phyloP scores from a whole-genome alignment of 1,140 invertebrate species.

The Hydropsyche tenuis region DNA sequence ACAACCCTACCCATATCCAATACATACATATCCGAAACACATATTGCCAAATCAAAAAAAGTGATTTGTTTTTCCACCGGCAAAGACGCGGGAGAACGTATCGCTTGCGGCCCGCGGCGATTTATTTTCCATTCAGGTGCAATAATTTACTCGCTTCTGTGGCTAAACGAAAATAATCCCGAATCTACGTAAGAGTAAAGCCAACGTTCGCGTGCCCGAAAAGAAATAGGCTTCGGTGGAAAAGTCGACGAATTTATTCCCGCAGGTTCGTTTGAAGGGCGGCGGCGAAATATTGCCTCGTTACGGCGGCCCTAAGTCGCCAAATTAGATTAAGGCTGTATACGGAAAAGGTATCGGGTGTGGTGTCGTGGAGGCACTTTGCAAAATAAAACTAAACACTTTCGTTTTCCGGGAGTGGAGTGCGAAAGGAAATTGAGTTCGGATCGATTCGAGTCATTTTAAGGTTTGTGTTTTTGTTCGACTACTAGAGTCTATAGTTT shows the following conservation, averaged over 20 bases:
- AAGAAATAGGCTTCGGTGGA: too few species aligned
- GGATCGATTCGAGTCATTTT: too few species aligned
- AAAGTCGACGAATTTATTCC: slow-evolving; percentile 4
- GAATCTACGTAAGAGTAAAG: background rate
- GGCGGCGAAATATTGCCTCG: slow-evolving; percentile 14
- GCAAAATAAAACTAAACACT: too few species aligned
- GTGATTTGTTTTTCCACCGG: slow-evolving; percentile 29
- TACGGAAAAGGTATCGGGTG: too few species aligned
- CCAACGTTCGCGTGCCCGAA: too few species aligned
- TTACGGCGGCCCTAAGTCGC: slow-evolving; percentile 4
- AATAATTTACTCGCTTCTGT: slow-evolving; percentile 3
- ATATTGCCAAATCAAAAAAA: slow-evolving; percentile 16
- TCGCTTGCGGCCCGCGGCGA: background rate
- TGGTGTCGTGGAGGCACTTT: too few species aligned
- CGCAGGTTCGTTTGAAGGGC: background rate
- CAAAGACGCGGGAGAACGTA: background rate
- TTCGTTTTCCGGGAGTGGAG: too few species aligned
- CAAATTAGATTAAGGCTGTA: slow-evolving; percentile 25
- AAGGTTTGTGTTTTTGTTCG: too few species aligned
- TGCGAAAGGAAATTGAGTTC: too few species aligned
- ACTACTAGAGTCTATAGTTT: too few species aligned
- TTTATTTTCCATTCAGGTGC: slow-evolving; percentile 24
- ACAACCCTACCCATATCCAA: too few species aligned
- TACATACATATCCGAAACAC: too few species aligned
- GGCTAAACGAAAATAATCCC: slow-evolving; percentile 1